Conservation (phyloP, 2,888 invertebrate genomes). For the Rhyacophila evoluta region DNA sequence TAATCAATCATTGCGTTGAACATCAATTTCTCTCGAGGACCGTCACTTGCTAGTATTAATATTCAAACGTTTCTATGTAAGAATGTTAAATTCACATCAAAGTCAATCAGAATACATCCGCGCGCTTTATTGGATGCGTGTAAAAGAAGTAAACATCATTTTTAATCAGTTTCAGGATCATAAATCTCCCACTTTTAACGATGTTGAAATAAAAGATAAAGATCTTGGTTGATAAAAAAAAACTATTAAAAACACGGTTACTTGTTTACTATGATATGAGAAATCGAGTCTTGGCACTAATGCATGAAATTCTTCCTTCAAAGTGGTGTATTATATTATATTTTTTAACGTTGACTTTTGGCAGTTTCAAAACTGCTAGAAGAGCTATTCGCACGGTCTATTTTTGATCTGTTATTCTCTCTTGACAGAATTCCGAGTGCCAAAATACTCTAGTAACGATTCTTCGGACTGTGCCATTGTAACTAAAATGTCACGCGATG, state of each 20-base stretch:
- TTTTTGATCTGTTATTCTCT: background rate
- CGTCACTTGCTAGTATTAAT: no score
- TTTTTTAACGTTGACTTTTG: background rate
- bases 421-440: constrained; percentile 1
- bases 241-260: background rate
- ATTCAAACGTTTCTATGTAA: no score
- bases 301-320: background rate
- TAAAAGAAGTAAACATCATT: background rate
- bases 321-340: background rate
- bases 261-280: background rate
- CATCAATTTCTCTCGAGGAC: no score
- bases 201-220: background rate
- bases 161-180: background rate
- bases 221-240: background rate
- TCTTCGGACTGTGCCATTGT: background rate
- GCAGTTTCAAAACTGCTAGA: background rate
- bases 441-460: background rate
- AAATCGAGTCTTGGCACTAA: background rate
- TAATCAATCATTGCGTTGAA: no score
- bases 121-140: background rate
- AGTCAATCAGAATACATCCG: background rate
- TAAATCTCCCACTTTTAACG: background rate
- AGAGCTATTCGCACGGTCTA: background rate
- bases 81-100: no score
- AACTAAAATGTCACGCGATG: background rate